Evolutionary conservation across 2,888 invertebrate genomes (phyloP).

Genomic region (Serrognathus titanus): DNA sequence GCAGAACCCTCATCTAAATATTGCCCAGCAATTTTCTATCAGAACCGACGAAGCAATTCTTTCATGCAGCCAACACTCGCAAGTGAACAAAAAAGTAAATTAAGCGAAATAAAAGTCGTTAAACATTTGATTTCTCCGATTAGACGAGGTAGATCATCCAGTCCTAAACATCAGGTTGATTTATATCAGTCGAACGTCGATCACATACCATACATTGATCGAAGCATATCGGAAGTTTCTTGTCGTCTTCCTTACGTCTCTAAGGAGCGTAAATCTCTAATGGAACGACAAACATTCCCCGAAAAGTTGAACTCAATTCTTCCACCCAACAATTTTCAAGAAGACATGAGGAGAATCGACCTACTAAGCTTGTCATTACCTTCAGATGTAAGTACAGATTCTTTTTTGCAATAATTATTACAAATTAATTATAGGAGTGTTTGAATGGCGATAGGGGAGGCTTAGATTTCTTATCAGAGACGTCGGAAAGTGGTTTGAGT

Average conservation of each 20-base stretch:
- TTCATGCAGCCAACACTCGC: conserved; percentile 46
- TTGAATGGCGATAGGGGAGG: conserved; percentile 6
- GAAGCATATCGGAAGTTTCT: conserved; percentile 17
- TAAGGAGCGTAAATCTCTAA: conserved; percentile 6
- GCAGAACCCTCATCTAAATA: no score
- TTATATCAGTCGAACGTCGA: conserved; percentile 3
- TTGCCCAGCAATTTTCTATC: background rate
- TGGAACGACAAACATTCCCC: background rate
- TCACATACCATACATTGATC: conserved; percentile 21
- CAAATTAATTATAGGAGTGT: conserved; percentile 14
- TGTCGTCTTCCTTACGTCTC: background rate
- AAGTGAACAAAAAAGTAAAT: conserved; percentile 40
- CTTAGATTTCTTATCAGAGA: conserved; percentile 9
- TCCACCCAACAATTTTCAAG: conserved; percentile 16
- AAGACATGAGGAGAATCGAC: conserved; percentile 22
- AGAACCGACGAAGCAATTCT: conserved; percentile 13
- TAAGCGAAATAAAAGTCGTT: conserved; percentile 32
- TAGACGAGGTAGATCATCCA: conserved; percentile 36
- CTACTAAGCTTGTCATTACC: conserved; percentile 19
- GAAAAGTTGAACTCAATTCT: conserved; percentile 1
- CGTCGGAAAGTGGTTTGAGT: conserved; percentile 20
- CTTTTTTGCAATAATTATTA: background rate
- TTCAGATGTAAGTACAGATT: conserved; percentile 19
- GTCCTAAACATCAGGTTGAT: conserved; percentile 28
- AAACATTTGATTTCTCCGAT: conserved; percentile 35